phyloP scores from a whole-genome alignment of 2,113 vertebrate species.

The Lepisosteus osseus region DNA sequence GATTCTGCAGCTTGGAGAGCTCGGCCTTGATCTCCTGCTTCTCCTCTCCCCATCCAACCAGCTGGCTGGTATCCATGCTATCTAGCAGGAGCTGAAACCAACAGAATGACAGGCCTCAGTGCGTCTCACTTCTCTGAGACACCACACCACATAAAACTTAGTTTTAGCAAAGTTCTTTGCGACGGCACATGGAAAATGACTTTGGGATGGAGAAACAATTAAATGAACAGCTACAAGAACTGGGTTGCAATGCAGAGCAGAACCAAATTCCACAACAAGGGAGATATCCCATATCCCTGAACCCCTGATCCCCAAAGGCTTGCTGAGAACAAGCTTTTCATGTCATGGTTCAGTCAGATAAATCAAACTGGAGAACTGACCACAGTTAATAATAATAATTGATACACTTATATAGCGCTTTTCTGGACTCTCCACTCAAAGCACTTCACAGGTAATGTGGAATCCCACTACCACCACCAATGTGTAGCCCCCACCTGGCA shows the following conservation, averaged over 20 bases:
- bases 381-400: too few relatives aligned
- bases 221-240: neutral
- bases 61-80: slow-evolving; percentile 41
- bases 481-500: too few relatives aligned
- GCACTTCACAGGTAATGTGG: too few relatives aligned
- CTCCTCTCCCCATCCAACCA: slow-evolving; percentile 56
- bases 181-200: neutral
- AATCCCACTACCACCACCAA: too few relatives aligned
- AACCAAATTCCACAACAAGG: too few relatives aligned
- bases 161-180: neutral
- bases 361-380: too few relatives aligned
- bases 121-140: neutral
- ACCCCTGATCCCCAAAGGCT: too few relatives aligned
- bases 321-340: too few relatives aligned
- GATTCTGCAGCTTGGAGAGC: slow-evolving; percentile 55
- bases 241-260: neutral
- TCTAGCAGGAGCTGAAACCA: neutral
- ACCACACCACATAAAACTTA: neutral
- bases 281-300: too few relatives aligned
- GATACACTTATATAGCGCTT: too few relatives aligned
- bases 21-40: slow-evolving; percentile 50
- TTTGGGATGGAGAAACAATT: neutral
- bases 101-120: neutral
- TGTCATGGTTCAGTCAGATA: too few relatives aligned
- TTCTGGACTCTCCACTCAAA: too few relatives aligned